phyloP scores from a whole-genome alignment of 2,888 invertebrate genomes.

The Tetragnatha montana region DNA sequence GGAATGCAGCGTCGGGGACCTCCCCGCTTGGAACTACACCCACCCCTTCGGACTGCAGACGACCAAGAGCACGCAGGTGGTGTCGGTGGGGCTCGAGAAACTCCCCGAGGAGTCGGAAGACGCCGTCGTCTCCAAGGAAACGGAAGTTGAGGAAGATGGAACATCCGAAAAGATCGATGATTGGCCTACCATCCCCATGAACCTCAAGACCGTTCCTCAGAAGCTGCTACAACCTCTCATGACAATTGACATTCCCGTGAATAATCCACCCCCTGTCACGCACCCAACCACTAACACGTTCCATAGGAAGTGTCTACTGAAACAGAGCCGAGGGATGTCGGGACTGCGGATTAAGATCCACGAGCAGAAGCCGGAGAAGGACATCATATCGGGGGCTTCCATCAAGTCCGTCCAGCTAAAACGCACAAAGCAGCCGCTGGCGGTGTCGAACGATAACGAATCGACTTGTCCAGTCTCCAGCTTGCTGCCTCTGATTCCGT shows the following conservation, averaged over 20 bases:
- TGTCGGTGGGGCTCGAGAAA: conserved; percentile 34
- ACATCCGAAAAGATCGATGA: conserved; percentile 39
- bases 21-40: conserved; percentile 47
- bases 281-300: conserved; percentile 23
- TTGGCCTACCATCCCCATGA: conserved; percentile 59
- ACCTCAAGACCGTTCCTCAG: conserved; percentile 48
- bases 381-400: conserved; percentile 48
- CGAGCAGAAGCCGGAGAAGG: not conserved
- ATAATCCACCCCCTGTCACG: not conserved
- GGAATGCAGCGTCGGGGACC: conserved; percentile 62
- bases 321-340: conserved; percentile 40
- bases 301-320: conserved; percentile 56
- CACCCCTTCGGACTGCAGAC: conserved; percentile 63
- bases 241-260: conserved; percentile 35
- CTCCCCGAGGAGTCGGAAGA: not conserved
- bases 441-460: conserved; percentile 23
- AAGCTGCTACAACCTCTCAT: conserved; percentile 51
- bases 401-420: conserved; percentile 46
- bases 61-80: conserved; percentile 55
- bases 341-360: conserved; percentile 45
- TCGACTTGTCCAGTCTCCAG: not conserved
- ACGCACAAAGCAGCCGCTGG: conserved; percentile 37
- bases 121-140: not conserved
- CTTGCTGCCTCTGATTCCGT: conserved; percentile 57
- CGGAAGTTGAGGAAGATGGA: not conserved